A percentile compares a stretch with the other conserved stretches of the same genome.
phyloP scores from a whole-genome alignment of 2,797 vertebrate genomes.

The Mastacembelus armatus region DNA sequence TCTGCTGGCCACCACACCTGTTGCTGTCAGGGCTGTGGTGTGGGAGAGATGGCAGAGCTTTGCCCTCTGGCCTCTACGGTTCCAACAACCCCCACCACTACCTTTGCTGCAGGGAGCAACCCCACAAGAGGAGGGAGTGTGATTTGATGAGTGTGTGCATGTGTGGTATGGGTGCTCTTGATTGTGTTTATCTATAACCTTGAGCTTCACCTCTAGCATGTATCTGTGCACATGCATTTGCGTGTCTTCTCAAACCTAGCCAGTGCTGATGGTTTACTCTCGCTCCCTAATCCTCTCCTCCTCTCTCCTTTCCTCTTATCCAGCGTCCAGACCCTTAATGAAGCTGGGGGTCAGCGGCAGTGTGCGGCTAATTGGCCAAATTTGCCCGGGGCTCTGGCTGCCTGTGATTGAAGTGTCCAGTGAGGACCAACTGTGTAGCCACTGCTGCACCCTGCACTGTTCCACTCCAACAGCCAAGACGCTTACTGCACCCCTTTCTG shows the following conservation, averaged over 20 bases:
- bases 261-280: slow-evolving; percentile 39
- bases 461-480: slow-evolving; percentile 74
- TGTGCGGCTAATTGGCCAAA: slow-evolving; percentile 84
- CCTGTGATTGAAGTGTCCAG: slow-evolving; percentile 83
- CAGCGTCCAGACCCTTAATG: slow-evolving; percentile 80
- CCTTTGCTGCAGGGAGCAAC: slow-evolving; percentile 51
- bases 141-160: slow-evolving; percentile 14
- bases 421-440: slow-evolving; percentile 67
- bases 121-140: slow-evolving; percentile 33
- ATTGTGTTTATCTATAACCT: slow-evolving; percentile 73
- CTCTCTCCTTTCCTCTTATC: slow-evolving; percentile 44
- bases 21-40: slow-evolving; percentile 75
- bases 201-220: slow-evolving; percentile 56
- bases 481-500: slow-evolving; percentile 57
- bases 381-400: slow-evolving; percentile 79
- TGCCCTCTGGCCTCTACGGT: slow-evolving; percentile 61
- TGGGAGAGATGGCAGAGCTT: slow-evolving; percentile 25
- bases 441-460: slow-evolving; percentile 68
- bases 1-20: slow-evolving; percentile 79
- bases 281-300: slow-evolving; percentile 48
- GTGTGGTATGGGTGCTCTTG: slow-evolving; percentile 38
- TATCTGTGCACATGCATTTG: slow-evolving; percentile 43
- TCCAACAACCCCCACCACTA: slow-evolving; percentile 20
- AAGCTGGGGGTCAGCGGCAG: slow-evolving; percentile 79
- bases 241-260: slow-evolving; percentile 44